These are phyloP conservation scores for Phalacrocorax carbo DNA, from an alignment of 2,113 vertebrate genomes.

Conservation along the genomic window DNA sequence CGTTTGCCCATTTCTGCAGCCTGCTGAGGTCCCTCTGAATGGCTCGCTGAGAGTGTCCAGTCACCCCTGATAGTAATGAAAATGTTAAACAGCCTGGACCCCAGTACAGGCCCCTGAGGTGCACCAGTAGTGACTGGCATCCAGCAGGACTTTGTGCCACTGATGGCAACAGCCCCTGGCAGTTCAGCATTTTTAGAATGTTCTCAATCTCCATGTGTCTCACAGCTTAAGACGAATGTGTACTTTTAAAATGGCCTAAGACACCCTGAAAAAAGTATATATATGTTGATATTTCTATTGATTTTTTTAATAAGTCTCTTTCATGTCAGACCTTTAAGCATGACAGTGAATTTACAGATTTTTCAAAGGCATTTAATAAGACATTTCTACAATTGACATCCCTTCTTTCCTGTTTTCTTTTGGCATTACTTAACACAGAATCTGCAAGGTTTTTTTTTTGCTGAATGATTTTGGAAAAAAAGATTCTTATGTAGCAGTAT, in stretches of 20 bases:
- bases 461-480: constrained; percentile 8
- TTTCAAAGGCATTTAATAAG: constrained; percentile 72
- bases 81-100: accelerated
- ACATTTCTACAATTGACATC: constrained; percentile 53
- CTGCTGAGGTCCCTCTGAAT: not conserved
- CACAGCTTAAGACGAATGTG: constrained; percentile 39
- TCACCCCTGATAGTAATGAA: not conserved
- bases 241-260: constrained; percentile 48
- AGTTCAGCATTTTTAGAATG: not conserved
- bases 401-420: constrained; percentile 52
- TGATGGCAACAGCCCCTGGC: not conserved
- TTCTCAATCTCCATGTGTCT: constrained; percentile 28
- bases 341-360: constrained; percentile 65
- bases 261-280: constrained; percentile 45
- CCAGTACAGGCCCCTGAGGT: not conserved
- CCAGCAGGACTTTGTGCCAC: not conserved
- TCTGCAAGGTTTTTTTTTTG: constrained; percentile 26
- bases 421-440: constrained; percentile 51
- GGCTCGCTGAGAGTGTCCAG: not conserved
- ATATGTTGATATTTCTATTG: constrained; percentile 48
- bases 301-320: constrained; percentile 55
- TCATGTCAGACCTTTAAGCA: constrained; percentile 52
- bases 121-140: not conserved
- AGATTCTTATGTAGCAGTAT: constrained; percentile 61
- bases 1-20: not conserved